Evolutionary conservation across 1,140 invertebrate species (phyloP), one percentile per base, ranked within the genome.

Genomic region (Coptotermes formosanus): DNA sequence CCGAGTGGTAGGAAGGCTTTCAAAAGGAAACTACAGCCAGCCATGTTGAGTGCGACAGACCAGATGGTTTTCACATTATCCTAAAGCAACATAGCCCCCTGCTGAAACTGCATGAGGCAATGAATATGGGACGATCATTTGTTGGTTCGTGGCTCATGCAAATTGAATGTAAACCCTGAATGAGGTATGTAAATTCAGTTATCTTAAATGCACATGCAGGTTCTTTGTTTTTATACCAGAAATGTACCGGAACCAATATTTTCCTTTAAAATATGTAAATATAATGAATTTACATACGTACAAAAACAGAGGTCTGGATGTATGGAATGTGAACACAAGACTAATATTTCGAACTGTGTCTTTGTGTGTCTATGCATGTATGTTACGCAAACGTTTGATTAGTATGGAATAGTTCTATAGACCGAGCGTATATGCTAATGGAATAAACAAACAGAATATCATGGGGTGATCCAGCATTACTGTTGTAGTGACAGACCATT

Each of bases 1-100:
- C 25, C 16, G n/a, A 30, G 52, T 21, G 12, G 52, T 55, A 16
- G 7, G 64, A 16, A 30, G 25, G 64, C 64, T 75, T 75, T 75
- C n/a, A 75, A 25, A 75, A 21, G 14, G 19, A 19, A 30, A 75
- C 64, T n/a, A 8, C n/a, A 75, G 64, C 30, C 64, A 55, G 52
- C 52, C 52, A 55, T 75, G 64, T 75, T 30, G 64, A 75, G 3
- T 30, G 9, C 25, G 64, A 14, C 64, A 75, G 64, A 75, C n/a
- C 64, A 75, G 64, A 75, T 75, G 64, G 64, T 75, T 75, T 30
- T 75, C n/a, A 75, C 64, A 75, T 75, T 75, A 75, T 75, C 64
- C 64, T 75, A 75, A 75, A 75, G 64, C 64, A 75, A 64, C 59
- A 64, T 1, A 64, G 25, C 14, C 16, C 14, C 59, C 64, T 30